A percentile compares a stretch with the other conserved stretches of the same genome.
Evolutionary conservation across 2,797 vertebrate species (phyloP).

Genomic region (Potorous gilbertii): DNA sequence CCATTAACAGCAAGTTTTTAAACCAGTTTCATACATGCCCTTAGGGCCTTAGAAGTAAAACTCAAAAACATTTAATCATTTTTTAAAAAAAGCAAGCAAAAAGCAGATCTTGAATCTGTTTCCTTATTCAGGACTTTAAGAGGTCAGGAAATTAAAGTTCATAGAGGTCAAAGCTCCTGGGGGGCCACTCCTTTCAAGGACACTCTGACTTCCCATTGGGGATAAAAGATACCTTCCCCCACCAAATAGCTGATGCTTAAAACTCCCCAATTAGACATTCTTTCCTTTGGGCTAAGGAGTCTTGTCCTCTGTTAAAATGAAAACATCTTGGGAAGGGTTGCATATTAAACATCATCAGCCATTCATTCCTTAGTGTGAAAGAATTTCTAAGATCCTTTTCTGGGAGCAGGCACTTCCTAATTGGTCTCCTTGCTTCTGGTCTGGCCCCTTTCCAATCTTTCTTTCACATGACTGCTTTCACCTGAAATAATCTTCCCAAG

Average conservation of each 20-base stretch:
- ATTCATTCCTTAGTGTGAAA: not conserved
- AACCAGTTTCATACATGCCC: not conserved
- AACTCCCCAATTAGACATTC: not conserved
- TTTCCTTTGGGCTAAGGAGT: not conserved
- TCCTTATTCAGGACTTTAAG: not conserved
- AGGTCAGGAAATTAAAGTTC: not conserved
- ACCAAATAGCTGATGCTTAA: not conserved
- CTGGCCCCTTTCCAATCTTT: not conserved
- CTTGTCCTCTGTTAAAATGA: not conserved
- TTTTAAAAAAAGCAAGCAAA: not conserved
- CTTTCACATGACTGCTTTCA: not conserved
- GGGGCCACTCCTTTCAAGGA: not conserved
- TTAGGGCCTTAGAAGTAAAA: not conserved
- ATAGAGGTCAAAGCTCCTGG: not conserved
- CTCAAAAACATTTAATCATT: not conserved
- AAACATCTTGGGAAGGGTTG: not conserved
- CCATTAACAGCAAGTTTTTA: not conserved
- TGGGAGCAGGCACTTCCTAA: not conserved
- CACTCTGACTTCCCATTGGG: not conserved
- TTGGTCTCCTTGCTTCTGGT: not conserved
- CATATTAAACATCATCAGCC: not conserved
- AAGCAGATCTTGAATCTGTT: not conserved
- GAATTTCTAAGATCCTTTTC: not conserved
- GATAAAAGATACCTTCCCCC: not conserved
- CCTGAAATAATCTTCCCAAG: not conserved